A percentile compares a stretch with the other conserved stretches of the same genome.
Conservation (phyloP, 2,113 vertebrate genomes). For the Pionites leucogaster region DNA sequence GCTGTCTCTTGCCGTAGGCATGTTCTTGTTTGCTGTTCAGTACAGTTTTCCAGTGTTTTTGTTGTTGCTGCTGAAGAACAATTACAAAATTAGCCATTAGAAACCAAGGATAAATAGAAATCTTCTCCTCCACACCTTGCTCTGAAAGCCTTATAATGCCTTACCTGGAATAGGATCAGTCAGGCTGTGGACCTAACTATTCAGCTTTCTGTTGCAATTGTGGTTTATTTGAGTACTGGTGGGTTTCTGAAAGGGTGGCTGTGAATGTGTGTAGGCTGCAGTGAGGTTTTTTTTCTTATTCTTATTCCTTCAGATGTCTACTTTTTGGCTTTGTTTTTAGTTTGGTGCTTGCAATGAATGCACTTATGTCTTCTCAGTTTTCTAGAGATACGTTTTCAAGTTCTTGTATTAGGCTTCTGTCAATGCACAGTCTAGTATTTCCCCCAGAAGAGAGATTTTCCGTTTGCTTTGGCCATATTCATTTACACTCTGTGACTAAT, state of each 20-base stretch:
- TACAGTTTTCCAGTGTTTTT: background rate
- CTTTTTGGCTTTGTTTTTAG: background rate
- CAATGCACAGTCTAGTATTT: background rate
- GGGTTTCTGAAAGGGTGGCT: background rate
- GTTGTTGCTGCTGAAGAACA: background rate
- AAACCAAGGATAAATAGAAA: background rate
- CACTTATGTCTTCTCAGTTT: background rate
- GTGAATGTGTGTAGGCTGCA: background rate
- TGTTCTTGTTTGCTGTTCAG: conserved; percentile 27
- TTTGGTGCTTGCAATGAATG: background rate
- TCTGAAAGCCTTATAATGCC: background rate
- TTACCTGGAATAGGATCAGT: background rate
- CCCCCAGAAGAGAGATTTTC: background rate
- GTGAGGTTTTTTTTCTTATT: background rate
- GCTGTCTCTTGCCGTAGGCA: background rate
- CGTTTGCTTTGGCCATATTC: background rate
- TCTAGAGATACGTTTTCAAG: background rate
- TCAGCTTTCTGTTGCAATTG: background rate
- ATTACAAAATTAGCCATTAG: conserved; percentile 19
- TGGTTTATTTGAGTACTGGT: background rate
- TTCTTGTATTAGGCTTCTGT: background rate
- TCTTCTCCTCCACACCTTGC: background rate
- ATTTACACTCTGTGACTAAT: background rate
- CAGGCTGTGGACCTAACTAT: background rate
- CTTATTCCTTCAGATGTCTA: conserved; percentile 7